Conservation (phyloP, 2,797 vertebrate species). For the Ctenopoma multispine region DNA sequence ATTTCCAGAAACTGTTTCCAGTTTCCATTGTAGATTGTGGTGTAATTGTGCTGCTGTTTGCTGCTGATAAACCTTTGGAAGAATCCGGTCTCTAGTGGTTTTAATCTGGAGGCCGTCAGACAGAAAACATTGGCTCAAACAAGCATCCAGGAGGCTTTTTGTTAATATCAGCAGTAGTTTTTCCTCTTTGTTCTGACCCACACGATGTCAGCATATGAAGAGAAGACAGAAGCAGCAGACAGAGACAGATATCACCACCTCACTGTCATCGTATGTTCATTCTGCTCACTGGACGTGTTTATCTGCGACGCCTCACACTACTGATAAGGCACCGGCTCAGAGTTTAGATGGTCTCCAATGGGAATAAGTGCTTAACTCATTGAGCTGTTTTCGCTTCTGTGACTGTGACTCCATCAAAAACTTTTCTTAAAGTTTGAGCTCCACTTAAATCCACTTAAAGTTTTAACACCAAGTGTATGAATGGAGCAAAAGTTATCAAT, state of each 20-base stretch:
- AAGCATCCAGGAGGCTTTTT: slow-evolving; percentile 19
- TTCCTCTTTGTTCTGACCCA: slow-evolving; percentile 36
- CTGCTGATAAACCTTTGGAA: slow-evolving; percentile 75
- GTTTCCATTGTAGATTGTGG: slow-evolving; percentile 62
- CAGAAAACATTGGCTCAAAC: slow-evolving; percentile 48
- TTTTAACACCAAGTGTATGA: neutral
- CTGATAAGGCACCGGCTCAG: slow-evolving; percentile 4
- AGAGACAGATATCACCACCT: slow-evolving; percentile 43
- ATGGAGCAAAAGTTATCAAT: neutral
- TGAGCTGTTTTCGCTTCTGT: slow-evolving; percentile 25
- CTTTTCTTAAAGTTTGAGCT: slow-evolving; percentile 24
- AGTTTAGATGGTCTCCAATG: slow-evolving; percentile 40
- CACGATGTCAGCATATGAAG: slow-evolving; percentile 21
- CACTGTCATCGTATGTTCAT: slow-evolving; percentile 25
- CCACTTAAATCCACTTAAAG: neutral
- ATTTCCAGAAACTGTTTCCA: slow-evolving; percentile 62
- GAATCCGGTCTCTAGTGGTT: slow-evolving; percentile 69
- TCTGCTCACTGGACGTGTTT: slow-evolving; percentile 15
- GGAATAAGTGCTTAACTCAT: slow-evolving; percentile 36
- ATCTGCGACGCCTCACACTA: slow-evolving; percentile 24
- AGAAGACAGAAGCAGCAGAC: slow-evolving; percentile 34
- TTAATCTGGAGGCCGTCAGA: slow-evolving; percentile 71
- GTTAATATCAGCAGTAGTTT: neutral
- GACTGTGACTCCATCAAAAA: slow-evolving; percentile 1
- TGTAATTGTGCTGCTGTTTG: slow-evolving; percentile 72